phyloP scores from a whole-genome alignment of 2,888 invertebrate genomes.

The Lochmaea crataegi region DNA sequence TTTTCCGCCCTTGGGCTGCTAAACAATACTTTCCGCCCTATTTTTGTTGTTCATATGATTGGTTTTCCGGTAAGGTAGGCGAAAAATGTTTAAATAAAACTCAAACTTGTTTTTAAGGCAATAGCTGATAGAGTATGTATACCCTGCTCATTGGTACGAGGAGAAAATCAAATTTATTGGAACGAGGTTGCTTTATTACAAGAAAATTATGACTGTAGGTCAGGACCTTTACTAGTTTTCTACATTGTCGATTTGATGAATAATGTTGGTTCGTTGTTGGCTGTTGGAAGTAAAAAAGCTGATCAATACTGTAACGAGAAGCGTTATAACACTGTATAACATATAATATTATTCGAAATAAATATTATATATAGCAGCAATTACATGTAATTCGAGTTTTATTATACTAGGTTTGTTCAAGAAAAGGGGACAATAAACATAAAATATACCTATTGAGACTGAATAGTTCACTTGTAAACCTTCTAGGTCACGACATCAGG shows the following conservation, averaged over 20 bases:
- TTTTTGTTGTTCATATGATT: no score
- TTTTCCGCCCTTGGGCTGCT: no score
- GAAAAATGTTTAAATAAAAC: background rate
- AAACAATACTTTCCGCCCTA: no score
- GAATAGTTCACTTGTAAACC: no score
- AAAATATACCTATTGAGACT: no score
- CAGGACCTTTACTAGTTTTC: conserved; percentile 53
- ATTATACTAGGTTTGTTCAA: no score
- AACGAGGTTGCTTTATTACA: conserved; percentile 59
- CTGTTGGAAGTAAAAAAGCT: conserved; percentile 61
- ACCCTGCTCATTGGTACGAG: conserved; percentile 65
- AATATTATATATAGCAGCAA: background rate
- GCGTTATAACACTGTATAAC: background rate
- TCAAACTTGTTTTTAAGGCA: conserved; percentile 60
- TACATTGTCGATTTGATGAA: conserved; percentile 66
- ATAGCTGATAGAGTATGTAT: conserved; percentile 68
- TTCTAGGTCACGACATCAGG: no score
- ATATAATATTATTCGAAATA: background rate
- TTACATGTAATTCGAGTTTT: no score
- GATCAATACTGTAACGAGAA: conserved; percentile 58
- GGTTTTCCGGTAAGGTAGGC: no score
- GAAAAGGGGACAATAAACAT: no score
- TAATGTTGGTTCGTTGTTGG: conserved; percentile 63
- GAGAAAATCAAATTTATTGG: conserved; percentile 58
- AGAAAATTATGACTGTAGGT: conserved; percentile 26